Base-by-base conservation (phyloP, 92 coral and sea anemone genomes). In the Paragorgia papillata region DNA sequence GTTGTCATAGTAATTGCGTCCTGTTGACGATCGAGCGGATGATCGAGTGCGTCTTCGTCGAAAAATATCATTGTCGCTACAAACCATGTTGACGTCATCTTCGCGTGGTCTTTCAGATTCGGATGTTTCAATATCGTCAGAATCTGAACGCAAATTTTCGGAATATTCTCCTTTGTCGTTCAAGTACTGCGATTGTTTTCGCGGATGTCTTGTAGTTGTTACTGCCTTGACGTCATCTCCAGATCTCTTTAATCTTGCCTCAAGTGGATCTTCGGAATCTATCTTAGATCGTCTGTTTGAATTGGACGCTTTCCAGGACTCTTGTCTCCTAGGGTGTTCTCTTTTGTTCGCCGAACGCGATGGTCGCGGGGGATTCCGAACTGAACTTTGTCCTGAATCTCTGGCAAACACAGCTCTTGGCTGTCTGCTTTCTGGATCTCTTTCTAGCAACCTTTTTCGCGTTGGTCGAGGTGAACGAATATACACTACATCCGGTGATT, bases 61-160 rank as follows among this genome's bases (percentile, higher is more conserved):
- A 18, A 66, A 24, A 17, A 66, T 13, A 28, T 66, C 73, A 54
- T 66, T 66, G 48, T 66, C 73, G 35, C 73, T 66, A 48, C 14
- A 9, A 9, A 28, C 54, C n/a, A 1, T 7, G 8, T 66, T 66
- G 30, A 0, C 28, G 33, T 39, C 39, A 34, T 62, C 68, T 62
- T 34, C 39, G 4, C 43, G 43, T 37, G 43, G 43, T 37, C 43
- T 4, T 37, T 37, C 43, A 34, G 65, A 58, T 2, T 56, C 32
- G 6, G 65, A 59, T 3, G 34, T 48, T 1, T 43, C 54, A n/a
- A n/a, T n/a, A 20, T 43, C 27, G 20, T 66, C 73, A 15, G 27
- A 14, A 1, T 14, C 54, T 66, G 73, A 66, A 31, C n/a, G 12
- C 9, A 30, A 18, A 19, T 1, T 18, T 18, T 35, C 14, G 0